phyloP scores from a whole-genome alignment of 2,797 vertebrate genomes.

The Apogon talboti region DNA sequence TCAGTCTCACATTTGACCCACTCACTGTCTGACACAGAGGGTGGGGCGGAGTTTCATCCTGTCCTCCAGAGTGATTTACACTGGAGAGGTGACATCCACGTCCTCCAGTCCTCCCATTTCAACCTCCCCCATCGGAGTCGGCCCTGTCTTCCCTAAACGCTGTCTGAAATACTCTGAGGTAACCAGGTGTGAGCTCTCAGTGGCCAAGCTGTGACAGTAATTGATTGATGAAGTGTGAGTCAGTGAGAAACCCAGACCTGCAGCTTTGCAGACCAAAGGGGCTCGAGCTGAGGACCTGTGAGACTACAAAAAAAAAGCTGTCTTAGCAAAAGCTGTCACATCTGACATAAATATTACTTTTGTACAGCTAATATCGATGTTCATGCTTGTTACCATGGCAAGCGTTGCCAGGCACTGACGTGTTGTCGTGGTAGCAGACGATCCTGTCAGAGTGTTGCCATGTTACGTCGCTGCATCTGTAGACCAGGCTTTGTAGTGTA shows the following conservation, averaged over 20 bases:
- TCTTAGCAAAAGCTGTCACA: conserved; percentile 37
- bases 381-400: conserved; percentile 71
- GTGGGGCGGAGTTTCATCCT: conserved; percentile 25
- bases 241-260: conserved; percentile 23
- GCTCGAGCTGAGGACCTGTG: conserved; percentile 26
- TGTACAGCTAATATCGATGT: conserved; percentile 51
- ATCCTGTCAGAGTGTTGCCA: conserved; percentile 67
- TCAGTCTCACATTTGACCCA: conserved; percentile 11
- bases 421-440: conserved; percentile 69
- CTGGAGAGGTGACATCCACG: conserved; percentile 33
- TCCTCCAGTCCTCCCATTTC: conserved; percentile 15
- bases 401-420: conserved; percentile 65
- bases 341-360: conserved; percentile 58
- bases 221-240: conserved; percentile 64
- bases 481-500: conserved; percentile 74
- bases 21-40: conserved; percentile 22
- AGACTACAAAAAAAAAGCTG: conserved; percentile 25
- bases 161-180: conserved; percentile 51
- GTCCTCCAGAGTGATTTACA: conserved; percentile 28
- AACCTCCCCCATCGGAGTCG: conserved; percentile 22
- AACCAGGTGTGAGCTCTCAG: conserved; percentile 58
- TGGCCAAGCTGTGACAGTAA: conserved; percentile 54
- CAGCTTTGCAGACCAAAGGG: conserved; percentile 13
- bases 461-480: conserved; percentile 61
- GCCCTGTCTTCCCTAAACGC: conserved; percentile 24